These are phyloP conservation scores for Apus apus DNA, from an alignment of 2,113 vertebrate genomes.

Conservation along the genomic window DNA sequence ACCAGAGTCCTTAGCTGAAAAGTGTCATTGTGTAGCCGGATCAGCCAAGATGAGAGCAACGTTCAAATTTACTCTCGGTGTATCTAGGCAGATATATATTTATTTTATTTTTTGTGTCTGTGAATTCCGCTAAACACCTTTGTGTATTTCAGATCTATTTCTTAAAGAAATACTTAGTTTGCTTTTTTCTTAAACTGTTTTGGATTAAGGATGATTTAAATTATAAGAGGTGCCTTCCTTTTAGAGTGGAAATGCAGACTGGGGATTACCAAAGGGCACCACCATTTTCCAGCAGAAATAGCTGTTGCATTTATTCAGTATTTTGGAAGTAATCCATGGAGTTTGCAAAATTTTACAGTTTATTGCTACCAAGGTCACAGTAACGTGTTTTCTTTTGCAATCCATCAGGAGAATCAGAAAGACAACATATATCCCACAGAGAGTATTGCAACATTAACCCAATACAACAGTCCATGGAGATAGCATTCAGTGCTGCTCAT, in stretches of 20 bases:
- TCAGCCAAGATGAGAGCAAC: background rate
- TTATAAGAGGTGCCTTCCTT: background rate
- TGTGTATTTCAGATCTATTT: background rate
- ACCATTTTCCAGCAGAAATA: background rate
- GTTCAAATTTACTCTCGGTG: background rate
- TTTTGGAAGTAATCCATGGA: background rate
- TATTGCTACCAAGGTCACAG: constrained; percentile 22
- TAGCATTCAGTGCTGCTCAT: background rate
- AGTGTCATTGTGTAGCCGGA: background rate
- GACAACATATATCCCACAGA: background rate
- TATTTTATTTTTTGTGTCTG: background rate
- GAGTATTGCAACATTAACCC: background rate
- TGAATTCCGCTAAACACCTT: background rate
- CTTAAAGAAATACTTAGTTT: background rate
- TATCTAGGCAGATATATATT: background rate
- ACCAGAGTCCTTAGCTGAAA: background rate
- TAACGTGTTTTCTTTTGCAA: constrained; percentile 26
- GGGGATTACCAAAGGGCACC: background rate
- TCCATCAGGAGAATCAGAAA: background rate
- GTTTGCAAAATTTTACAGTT: constrained; percentile 41
- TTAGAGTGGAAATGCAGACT: background rate
- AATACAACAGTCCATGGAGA: background rate
- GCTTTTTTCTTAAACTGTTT: background rate
- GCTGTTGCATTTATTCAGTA: background rate
- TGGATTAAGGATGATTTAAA: background rate